Evolutionary conservation across 2,888 invertebrate species (phyloP).

Genomic region (Lasioglossum leucozonium): DNA sequence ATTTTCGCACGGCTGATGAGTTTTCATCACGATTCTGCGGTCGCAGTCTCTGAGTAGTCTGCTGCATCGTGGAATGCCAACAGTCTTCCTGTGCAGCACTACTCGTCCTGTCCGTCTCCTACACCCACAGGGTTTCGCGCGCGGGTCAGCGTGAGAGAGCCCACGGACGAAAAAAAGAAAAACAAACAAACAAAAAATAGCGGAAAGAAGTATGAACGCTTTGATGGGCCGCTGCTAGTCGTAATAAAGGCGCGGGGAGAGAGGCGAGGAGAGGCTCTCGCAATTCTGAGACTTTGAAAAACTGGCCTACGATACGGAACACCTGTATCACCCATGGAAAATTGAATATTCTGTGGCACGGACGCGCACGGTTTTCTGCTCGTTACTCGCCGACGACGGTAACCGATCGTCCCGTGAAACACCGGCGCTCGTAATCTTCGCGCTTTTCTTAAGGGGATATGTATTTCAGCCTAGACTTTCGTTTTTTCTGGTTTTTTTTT

Average conservation of each 20-base stretch:
- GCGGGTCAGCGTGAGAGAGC: slow-evolving; percentile 50
- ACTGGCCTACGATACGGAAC: not conserved
- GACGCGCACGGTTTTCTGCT: not conserved
- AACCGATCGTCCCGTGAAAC: not conserved
- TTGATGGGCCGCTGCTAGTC: slow-evolving; percentile 36
- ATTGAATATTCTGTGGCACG: not conserved
- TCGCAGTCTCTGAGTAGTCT: slow-evolving; percentile 70
- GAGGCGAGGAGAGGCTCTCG: not conserved
- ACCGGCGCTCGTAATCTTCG: not conserved
- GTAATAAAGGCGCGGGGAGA: slow-evolving; percentile 28
- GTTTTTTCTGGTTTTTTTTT: no score
- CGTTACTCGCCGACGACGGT: not conserved
- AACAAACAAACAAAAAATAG: no score
- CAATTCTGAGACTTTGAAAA: slow-evolving; percentile 6
- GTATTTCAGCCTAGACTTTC: no score
- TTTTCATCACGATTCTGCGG: slow-evolving; percentile 78
- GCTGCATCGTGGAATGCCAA: slow-evolving; percentile 50
- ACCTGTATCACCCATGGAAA: slow-evolving; percentile 5
- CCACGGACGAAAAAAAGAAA: slow-evolving; percentile 14
- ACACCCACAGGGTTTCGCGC: slow-evolving; percentile 26
- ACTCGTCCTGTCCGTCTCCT: slow-evolving; percentile 36
- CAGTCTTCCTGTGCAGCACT: slow-evolving; percentile 31
- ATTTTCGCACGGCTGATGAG: slow-evolving; percentile 82
- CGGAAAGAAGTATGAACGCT: slow-evolving; percentile 35
- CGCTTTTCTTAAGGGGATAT: no score